A percentile compares a stretch with the other conserved stretches of the same genome.
These are phyloP conservation scores for Hoplias malabaricus DNA, from an alignment of 2,113 vertebrate species.

Conservation along the genomic window DNA sequence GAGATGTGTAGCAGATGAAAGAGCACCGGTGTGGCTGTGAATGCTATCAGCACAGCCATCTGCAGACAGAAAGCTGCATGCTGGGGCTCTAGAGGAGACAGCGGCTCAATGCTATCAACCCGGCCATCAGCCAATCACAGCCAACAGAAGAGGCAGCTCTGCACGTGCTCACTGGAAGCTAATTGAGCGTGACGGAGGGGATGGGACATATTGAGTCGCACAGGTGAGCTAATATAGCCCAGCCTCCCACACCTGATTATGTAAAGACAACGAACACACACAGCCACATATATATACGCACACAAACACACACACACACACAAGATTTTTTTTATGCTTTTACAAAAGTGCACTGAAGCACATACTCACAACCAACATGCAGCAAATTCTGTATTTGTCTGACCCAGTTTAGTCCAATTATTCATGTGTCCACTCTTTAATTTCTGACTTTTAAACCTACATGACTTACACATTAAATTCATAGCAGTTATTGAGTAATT, in stretches of 20 bases:
- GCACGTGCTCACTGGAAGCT: constrained; percentile 58
- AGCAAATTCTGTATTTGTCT: neutral
- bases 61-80: constrained; percentile 68
- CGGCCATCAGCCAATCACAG: constrained; percentile 70
- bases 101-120: constrained; percentile 62
- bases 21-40: constrained; percentile 60
- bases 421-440: neutral
- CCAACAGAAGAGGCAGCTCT: constrained; percentile 44
- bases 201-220: constrained; percentile 61
- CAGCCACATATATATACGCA: constrained; percentile 27
- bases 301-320: neutral
- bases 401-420: neutral
- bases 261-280: constrained; percentile 31
- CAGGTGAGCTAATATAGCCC: constrained; percentile 77
- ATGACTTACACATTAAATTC: neutral
- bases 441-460: too few species aligned
- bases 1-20: constrained; percentile 58
- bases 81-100: constrained; percentile 61
- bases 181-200: constrained; percentile 70
- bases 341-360: neutral
- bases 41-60: constrained; percentile 75
- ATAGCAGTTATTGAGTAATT: neutral
- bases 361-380: neutral
- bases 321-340: neutral
- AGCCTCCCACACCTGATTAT: constrained; percentile 35